These are phyloP conservation scores for Trachemys scripta DNA, from an alignment of 2,113 vertebrate genomes.

Conservation along the genomic window DNA sequence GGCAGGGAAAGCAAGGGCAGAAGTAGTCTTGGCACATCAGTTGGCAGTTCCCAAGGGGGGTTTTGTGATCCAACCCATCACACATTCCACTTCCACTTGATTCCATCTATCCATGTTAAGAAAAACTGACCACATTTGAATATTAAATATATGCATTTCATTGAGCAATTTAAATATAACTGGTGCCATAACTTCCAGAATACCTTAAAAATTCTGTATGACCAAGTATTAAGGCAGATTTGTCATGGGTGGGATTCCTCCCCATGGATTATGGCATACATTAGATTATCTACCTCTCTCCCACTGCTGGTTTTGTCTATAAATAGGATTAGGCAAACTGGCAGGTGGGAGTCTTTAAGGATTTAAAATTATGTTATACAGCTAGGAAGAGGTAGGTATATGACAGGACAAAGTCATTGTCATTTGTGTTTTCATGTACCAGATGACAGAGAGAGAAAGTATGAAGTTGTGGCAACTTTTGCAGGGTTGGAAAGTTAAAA, in stretches of 20 bases:
- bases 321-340: neutral
- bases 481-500: accelerated
- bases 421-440: neutral
- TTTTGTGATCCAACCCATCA: too few species aligned
- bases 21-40: too few species aligned
- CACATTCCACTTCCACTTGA: neutral
- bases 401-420: neutral
- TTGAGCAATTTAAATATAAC: neutral
- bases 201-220: neutral
- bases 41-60: too few species aligned
- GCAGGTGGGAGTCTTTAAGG: neutral
- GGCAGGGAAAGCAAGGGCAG: too few species aligned
- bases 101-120: neutral
- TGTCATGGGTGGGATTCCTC: neutral
- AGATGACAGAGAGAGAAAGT: neutral
- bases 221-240: neutral
- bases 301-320: neutral
- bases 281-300: neutral
- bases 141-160: neutral
- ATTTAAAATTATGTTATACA: neutral
- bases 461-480: neutral
- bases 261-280: neutral
- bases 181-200: neutral
- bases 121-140: neutral
- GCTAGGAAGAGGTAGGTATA: neutral